These are phyloP conservation scores for Podarcis raffonei DNA, from an alignment of 2,113 vertebrate genomes.

Conservation along the genomic window DNA sequence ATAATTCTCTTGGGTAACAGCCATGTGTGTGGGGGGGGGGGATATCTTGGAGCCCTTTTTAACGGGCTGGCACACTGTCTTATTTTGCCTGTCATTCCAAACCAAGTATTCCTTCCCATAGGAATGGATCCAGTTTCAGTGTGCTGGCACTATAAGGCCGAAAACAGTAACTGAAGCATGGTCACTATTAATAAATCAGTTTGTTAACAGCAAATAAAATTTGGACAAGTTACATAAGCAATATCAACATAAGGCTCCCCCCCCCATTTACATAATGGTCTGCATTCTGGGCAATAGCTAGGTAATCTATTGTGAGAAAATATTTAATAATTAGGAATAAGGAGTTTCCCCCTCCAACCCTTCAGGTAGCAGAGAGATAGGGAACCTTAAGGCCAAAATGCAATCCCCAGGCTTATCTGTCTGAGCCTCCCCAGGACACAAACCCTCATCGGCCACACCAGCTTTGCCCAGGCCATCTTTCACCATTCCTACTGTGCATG, in stretches of 20 bases:
- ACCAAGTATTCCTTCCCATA: not conserved
- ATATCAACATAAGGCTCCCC: not conserved
- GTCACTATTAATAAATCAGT: not conserved
- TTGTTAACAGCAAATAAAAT: not conserved
- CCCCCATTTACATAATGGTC: not conserved
- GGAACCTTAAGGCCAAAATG: no score
- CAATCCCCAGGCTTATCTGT: no score
- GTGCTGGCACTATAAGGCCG: no score
- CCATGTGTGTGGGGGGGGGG: fast-evolving
- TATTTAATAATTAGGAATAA: not conserved
- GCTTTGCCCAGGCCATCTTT: no score
- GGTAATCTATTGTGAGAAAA: not conserved
- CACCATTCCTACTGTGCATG: no score
- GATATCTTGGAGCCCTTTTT: slow-evolving; percentile 2
- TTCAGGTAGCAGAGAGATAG: no score
- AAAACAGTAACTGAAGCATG: not conserved
- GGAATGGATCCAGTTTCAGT: not conserved
- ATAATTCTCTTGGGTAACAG: not conserved
- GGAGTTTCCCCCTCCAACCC: not conserved
- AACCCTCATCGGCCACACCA: no score
- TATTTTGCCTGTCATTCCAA: not conserved
- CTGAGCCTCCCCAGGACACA: no score
- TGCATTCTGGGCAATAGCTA: no score
- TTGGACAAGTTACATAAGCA: not conserved
- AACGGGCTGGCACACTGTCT: not conserved